Base-by-base conservation (phyloP, 2,888 invertebrate genomes). In the Caenorhabditis plicata region DNA sequence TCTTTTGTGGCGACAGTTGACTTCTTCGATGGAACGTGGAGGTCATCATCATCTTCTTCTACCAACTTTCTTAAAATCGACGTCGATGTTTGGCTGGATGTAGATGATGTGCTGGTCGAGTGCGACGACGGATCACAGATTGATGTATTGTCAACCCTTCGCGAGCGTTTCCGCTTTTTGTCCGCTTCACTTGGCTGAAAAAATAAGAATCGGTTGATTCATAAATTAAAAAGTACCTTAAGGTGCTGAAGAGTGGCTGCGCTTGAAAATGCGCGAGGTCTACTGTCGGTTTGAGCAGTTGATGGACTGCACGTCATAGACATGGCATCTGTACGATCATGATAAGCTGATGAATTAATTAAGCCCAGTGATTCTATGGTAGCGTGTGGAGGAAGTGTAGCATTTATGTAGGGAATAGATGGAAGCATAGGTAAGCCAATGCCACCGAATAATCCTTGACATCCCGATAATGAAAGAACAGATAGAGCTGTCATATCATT, bases 261-360 rank as follows among this genome's bases (percentile, higher is more conserved):
- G 35, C 60, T 60, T 13, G 64, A 64, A 33, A 61, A 67, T 20
- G 67, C 67, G 19, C 67, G 35, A n/a, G 67, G 67, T n/a, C 67
- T 57, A 19, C 49, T 48, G 41, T 67, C 66, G 20, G 43, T 33
- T 20, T 25, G n/a, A 11, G n/a, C n/a, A n/a, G 33, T 46, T 15
- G 27, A 31, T 41, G 40, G 39, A 8, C 46, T 50, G 17, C 54
- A 38, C 19, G 52, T 40, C 13, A 48, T 33, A 7, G 56, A 27
- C 5, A 56, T 17, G 5, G 46, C 29, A 19, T 46, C 48, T 1
- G 23, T 20, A 3, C 62, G 56, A 22, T 53, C 26, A 20, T 13
- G 23, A 22, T 54, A 23, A 3, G 54, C 38, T 15, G 60, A 38
- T 19, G 61, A 61, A 25, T 61, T 61, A 44, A 61, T 61, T 13